Evolutionary conservation across 2,888 invertebrate species (phyloP), one percentile per base, ranked within the genome.

Genomic region (Chromoteleia sp.): DNA sequence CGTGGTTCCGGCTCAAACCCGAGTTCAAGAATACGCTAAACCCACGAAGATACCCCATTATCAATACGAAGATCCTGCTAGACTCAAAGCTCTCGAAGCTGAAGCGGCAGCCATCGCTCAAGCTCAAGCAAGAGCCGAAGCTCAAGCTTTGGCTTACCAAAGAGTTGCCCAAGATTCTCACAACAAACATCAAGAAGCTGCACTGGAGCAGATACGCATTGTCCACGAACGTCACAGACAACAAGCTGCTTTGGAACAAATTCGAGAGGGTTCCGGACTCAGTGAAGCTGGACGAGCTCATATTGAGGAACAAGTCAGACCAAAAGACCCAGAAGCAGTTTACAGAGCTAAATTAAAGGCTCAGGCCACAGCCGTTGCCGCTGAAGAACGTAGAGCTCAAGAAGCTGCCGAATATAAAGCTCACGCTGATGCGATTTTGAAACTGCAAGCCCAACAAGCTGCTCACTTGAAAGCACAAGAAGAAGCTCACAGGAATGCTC

Each of bases 231-330:
- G 87, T 19, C 84, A 89, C 68, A 45, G 86, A 2, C 89, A 91
- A 70, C 87, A 88, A 17, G 89, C 87, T 12, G 91, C 91, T 0
- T 82, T 91, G 7, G 91, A 91, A 58, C 91, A 91, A 75, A 91
- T 92, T 19, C 86, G 89, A 2, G 89, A 91, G 30, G 91, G 91
- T 8, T 81, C 85, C 1, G 85, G 85, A 5, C 85, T 92, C 0
- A 91, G 91, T 77, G 90, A 91, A 8, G 91, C 91, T n/a, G 91
- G 91, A 2, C 85, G 85, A 1, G 77, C 86, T 15, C 89, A 90
- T 17, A 83, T 87, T 29, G 88, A 88, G 30, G 89, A 90, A 45
- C 88, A 89, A 36, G 29, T 86, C 0, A 59, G 78, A 0, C 89
- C 90, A 0, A 89, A 88, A 21, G 88, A 88, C n/a, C 89, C 89